phyloP scores from a whole-genome alignment of 2,888 invertebrate species.

The Seladonia tumulorum region DNA sequence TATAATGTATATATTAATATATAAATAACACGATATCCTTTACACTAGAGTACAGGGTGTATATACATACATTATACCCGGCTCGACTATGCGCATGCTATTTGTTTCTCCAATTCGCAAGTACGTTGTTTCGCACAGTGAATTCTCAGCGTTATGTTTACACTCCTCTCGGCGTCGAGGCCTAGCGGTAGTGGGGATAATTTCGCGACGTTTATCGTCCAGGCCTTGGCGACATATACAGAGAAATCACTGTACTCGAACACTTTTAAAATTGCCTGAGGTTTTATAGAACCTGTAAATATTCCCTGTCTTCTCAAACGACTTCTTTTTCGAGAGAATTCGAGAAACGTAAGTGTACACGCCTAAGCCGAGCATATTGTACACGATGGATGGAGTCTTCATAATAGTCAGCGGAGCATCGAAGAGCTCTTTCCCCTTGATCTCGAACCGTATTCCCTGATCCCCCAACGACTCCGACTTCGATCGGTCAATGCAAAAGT shows the following conservation, averaged over 20 bases:
- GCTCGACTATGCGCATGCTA: background rate
- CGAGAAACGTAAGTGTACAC: background rate
- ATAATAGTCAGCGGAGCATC: conserved; percentile 64
- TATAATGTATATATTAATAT: conserved; percentile 68
- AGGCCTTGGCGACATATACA: no score
- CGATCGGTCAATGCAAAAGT: conserved; percentile 75
- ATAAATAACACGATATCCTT: conserved; percentile 72
- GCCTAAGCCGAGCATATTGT: background rate
- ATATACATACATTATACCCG: conserved; percentile 62
- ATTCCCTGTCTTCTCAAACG: no score
- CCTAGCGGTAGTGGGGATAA: no score
- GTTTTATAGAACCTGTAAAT: no score
- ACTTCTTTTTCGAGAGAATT: background rate
- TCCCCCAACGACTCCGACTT: conserved; percentile 61
- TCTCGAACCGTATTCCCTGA: conserved; percentile 55
- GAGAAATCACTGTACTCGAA: no score
- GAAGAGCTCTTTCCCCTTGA: conserved; percentile 62
- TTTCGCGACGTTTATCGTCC: no score
- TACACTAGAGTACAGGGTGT: conserved; percentile 72
- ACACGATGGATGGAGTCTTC: conserved; percentile 77
- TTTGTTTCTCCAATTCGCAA: background rate
- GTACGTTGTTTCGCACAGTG: background rate
- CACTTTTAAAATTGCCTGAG: no score
- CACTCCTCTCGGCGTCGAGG: no score
- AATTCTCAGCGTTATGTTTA: no score